A percentile compares a stretch with the other conserved stretches of the same genome.
Conservation (phyloP, 2,888 invertebrate species). For the Lithophane semibrunnea region DNA sequence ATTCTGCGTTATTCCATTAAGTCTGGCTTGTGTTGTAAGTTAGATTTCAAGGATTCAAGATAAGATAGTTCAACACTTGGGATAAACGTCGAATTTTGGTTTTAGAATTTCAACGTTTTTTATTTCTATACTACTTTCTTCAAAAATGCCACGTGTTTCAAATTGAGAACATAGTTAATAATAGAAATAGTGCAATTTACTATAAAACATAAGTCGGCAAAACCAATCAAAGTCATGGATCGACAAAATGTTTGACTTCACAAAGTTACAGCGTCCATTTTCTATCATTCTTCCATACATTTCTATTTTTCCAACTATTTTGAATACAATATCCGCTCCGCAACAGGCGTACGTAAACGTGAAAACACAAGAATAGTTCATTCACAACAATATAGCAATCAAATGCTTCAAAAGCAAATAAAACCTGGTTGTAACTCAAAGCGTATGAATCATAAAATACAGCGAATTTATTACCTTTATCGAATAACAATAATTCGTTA, state of each 20-base stretch:
- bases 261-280: not conserved
- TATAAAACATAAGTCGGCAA: not conserved
- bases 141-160: not conserved
- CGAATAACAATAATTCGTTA: constrained; percentile 42
- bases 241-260: not conserved
- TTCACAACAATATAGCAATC: constrained; percentile 52
- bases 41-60: constrained; percentile 30
- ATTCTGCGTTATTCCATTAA: constrained; percentile 37
- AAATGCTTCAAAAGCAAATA: constrained; percentile 42
- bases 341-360: constrained; percentile 7
- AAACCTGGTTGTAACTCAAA: constrained; percentile 22
- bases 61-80: constrained; percentile 1
- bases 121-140: not conserved
- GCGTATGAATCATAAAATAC: constrained; percentile 44
- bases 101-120: not conserved
- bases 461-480: constrained; percentile 36
- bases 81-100: not conserved
- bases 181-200: not conserved
- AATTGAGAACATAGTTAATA: not conserved
- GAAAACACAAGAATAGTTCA: constrained; percentile 4
- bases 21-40: constrained; percentile 31
- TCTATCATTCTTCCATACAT: not conserved
- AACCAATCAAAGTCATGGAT: not conserved
- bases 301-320: not conserved
- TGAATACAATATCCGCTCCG: not conserved